Evolutionary conservation across 2,113 vertebrate species (phyloP).

Genomic region (Psettodes erumei): DNA sequence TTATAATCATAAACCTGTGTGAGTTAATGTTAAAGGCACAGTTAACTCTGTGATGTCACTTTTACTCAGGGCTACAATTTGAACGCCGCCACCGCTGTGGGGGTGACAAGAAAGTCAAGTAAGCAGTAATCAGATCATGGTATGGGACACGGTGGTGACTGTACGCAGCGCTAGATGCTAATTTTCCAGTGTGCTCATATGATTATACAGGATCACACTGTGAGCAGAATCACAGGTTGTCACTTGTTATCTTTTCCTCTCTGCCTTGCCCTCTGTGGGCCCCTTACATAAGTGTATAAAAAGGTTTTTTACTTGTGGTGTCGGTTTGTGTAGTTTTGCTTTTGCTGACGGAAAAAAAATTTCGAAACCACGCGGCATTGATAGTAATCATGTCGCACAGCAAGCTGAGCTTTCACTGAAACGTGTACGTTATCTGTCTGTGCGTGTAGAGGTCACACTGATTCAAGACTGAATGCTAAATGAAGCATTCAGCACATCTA

Average conservation of each 20-base stretch:
- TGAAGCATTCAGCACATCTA: background rate
- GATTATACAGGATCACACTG: slow-evolving; percentile 47
- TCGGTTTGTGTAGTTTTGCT: slow-evolving; percentile 16
- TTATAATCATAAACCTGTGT: background rate
- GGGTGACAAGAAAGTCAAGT: slow-evolving; percentile 36
- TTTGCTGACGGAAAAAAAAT: slow-evolving; percentile 25
- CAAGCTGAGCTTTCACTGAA: background rate
- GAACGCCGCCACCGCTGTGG: background rate
- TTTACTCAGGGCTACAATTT: background rate
- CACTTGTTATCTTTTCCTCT: slow-evolving; percentile 33
- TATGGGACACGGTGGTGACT: background rate
- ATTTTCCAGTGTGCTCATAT: slow-evolving; percentile 52
- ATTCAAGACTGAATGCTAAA: background rate
- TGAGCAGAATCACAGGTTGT: slow-evolving; percentile 65
- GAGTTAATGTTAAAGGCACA: background rate
- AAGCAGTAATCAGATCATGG: slow-evolving; percentile 47
- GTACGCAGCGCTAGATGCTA: slow-evolving; percentile 32
- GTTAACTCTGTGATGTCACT: background rate
- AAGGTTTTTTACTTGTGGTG: background rate
- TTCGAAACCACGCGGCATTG: slow-evolving; percentile 2
- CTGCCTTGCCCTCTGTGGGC: slow-evolving; percentile 13
- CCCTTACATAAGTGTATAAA: slow-evolving; percentile 39
- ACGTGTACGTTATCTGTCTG: slow-evolving; percentile 16
- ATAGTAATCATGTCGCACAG: slow-evolving; percentile 50
- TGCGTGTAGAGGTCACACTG: background rate